Evolutionary conservation across 2,797 vertebrate species (phyloP).

Genomic region (Siniperca scherzeri): DNA sequence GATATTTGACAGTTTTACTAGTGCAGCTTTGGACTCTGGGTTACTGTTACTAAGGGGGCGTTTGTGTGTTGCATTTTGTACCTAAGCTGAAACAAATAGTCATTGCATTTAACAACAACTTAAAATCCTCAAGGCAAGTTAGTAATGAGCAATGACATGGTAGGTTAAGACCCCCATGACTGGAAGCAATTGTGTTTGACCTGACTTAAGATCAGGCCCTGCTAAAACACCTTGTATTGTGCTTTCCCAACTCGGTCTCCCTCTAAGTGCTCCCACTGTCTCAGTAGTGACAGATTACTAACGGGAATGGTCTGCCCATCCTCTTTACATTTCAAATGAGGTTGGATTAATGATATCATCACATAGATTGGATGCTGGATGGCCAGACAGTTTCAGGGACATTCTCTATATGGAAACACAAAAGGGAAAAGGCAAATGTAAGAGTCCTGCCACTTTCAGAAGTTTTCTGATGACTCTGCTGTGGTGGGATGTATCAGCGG

Average conservation of each 20-base stretch:
- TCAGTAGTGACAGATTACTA: constrained; percentile 55
- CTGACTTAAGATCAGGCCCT: constrained; percentile 33
- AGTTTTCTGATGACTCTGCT: too few relatives aligned
- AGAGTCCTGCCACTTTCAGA: too few relatives aligned
- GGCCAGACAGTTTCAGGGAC: constrained; percentile 21
- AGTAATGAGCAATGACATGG: constrained; percentile 14
- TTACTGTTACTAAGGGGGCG: constrained; percentile 19
- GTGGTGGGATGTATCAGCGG: too few relatives aligned
- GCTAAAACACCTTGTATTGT: constrained; percentile 40
- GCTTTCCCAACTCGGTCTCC: constrained; percentile 34
- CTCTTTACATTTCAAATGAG: constrained; percentile 62
- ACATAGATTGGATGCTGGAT: constrained; percentile 31
- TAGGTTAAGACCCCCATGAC: constrained; percentile 28
- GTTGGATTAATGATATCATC: constrained; percentile 52
- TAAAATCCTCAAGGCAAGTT: constrained; percentile 25
- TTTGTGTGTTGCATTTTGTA: constrained; percentile 3
- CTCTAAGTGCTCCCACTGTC: constrained; percentile 57
- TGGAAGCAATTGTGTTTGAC: constrained; percentile 14
- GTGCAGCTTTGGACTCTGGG: constrained; percentile 14
- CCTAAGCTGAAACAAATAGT: constrained; percentile 22
- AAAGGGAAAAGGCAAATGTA: constrained; percentile 12
- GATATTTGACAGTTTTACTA: constrained; percentile 19
- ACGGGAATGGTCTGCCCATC: constrained; percentile 17
- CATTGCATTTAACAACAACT: constrained; percentile 17
- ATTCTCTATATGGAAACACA: not conserved